Evolutionary conservation across 2,113 vertebrate species (phyloP), one percentile per base, ranked within the genome.

Genomic region (Pavo muticus): DNA sequence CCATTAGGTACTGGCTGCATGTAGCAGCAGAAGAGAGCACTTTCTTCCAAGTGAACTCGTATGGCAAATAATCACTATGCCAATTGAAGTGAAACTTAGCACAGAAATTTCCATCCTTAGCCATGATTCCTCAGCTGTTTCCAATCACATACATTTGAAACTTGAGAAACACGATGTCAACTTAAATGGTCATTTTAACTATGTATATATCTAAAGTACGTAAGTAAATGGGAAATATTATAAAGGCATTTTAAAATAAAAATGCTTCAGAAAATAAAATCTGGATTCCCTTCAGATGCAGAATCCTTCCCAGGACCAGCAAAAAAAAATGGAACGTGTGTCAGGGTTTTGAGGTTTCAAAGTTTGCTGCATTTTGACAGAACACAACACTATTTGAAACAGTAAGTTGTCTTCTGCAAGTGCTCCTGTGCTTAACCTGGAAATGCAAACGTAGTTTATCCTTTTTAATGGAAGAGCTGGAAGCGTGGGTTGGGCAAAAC

Each of bases 41-140:
- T 52, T 91, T 40, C 40, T 90, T 87, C 79, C 32, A 20, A 80
- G 47, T 11, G 24, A 83, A 50, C 47, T 63, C 74, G 24, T 81
- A 42, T 88, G 76, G 61, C 47, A 95, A 50, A 88, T 77, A 69
- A 90, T 67, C 72, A 30, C 84, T 84, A 56, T 60, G 23, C 70
- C 69, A 84, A 14, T 69, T 74, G 56, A 80, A 93, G 35, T 71
- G 76, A 44, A 78, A 68, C 23, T 90, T 67, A 35, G 64, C 42
- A n/a, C 23, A 74, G 73, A 73, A 48, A 68, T 71, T 79, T 82
- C 52, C 64, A 64, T 81, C 70, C 73, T 56, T 67, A 63, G 45
- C 48, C 47, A 42, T 35, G 63, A 69, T 82, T 93, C 67, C 75
- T 92, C 69, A 84, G 35, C 83, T 90, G 60, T 88, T 90, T 87